Conservation (phyloP, 2,113 vertebrate genomes). For the Melanocharis versteri region DNA sequence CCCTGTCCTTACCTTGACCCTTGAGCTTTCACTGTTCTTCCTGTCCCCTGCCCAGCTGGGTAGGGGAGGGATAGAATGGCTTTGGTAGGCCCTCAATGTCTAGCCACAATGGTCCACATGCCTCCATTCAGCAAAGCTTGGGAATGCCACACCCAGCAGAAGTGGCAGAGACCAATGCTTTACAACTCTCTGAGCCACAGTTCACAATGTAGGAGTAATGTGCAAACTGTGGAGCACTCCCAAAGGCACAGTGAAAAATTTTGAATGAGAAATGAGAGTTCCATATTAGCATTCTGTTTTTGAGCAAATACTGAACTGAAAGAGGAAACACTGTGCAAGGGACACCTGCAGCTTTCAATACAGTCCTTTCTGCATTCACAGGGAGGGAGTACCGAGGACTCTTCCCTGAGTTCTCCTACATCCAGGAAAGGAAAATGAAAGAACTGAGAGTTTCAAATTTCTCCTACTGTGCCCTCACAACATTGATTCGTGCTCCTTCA, state of each 20-base stretch:
- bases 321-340: not conserved
- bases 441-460: not conserved
- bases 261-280: not conserved
- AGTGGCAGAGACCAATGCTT: not conserved
- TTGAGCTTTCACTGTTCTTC: not conserved
- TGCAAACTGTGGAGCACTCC: not conserved
- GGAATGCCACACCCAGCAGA: not conserved
- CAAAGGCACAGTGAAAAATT: not conserved
- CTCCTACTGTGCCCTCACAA: not conserved
- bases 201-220: fast-evolving
- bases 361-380: not conserved
- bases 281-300: not conserved
- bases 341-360: not conserved
- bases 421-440: not conserved
- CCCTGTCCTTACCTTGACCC: not conserved
- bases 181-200: not conserved
- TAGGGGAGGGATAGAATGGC: not conserved
- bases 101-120: not conserved
- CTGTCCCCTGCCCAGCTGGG: not conserved
- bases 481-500: not conserved
- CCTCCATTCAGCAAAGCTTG: not conserved
- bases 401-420: not conserved
- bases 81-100: not conserved
- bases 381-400: fast-evolving
- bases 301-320: not conserved